Evolutionary conservation across 2,113 vertebrate genomes (phyloP), one percentile per base, ranked within the genome.

Genomic region (Heterochromis multidens): DNA sequence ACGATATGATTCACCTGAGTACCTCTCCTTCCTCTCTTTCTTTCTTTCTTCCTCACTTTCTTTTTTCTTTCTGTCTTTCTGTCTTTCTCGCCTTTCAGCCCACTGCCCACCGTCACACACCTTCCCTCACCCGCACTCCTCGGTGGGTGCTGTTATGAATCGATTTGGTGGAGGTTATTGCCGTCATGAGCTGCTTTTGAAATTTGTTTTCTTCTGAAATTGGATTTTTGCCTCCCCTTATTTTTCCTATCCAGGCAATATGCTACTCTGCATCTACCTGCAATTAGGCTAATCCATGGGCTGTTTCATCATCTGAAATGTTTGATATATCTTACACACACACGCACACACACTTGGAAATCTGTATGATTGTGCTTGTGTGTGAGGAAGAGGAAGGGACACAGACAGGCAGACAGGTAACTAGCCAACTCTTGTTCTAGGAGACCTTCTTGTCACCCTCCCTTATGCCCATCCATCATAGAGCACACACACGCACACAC

Each of bases 161-260:
- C 67, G 78, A 90, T 92, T 90, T 77, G 81, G 76, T 79, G 85
- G 87, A 87, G 88, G 83, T 92, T 92, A 89, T 90, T 92, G 84
- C 86, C 27, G 11, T 81, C 70, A 70, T 92, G 88, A 90, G 82
- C 89, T 78, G 90, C 84, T 91, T 93, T 90, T 77, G 31, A 89
- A 87, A 90, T 85, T 86, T 86, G 78, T 91, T 89, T 93, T 89
- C 86, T 88, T 76, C 79, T 87, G 80, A 88, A 89, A 92, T 91
- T 91, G 83, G 83, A 91, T 92, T 92, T 93, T 77, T 43, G 79
- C 58, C 31, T 27, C 3, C 49, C 58, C 27, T 79, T 77, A 27
- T 92, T 88, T 91, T 85, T 88, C 70, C 85, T 70, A 92, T 76
- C 67, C 76, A 84, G 85, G 79, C 81, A 81, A 87, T 87, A 60